These are phyloP conservation scores for Saccostrea glomerata DNA, from an alignment of 1,140 invertebrate genomes.

Conservation along the genomic window DNA sequence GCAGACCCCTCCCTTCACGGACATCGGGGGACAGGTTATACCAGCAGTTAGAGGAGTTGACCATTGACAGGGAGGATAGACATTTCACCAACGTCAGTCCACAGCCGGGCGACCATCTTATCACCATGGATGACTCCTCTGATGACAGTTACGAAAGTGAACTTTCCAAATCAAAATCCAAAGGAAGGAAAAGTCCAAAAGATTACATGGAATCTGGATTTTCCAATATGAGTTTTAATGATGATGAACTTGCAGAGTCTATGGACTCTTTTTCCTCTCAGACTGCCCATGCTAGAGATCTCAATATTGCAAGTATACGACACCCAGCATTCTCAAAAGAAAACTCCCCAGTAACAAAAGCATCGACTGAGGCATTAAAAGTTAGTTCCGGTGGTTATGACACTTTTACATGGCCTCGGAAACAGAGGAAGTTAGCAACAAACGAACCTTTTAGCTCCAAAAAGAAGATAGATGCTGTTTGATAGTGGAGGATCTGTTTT, in stretches of 20 bases:
- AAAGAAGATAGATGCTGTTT: conserved; percentile 60
- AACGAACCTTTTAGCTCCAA: conserved; percentile 66
- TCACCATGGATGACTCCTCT: conserved; percentile 52
- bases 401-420: conserved; percentile 74
- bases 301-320: conserved; percentile 57
- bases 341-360: conserved; percentile 63
- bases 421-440: conserved; percentile 68
- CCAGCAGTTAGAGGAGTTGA: conserved; percentile 32
- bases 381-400: conserved; percentile 67
- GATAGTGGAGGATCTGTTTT: neutral
- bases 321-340: conserved; percentile 61
- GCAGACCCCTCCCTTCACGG: conserved; percentile 37
- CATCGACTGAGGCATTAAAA: conserved; percentile 63
- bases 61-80: neutral
- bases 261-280: neutral
- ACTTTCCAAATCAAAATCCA: conserved; percentile 52
- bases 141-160: conserved; percentile 47
- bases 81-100: neutral
- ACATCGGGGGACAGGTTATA: conserved; percentile 46
- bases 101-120: conserved; percentile 40
- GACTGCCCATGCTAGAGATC: conserved; percentile 40
- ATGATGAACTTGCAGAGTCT: conserved; percentile 68
- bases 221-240: conserved; percentile 76
- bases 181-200: conserved; percentile 62
- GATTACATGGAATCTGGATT: conserved; percentile 69